Base-by-base conservation (phyloP, 2,113 vertebrate species). In the Ophiodon elongatus region DNA sequence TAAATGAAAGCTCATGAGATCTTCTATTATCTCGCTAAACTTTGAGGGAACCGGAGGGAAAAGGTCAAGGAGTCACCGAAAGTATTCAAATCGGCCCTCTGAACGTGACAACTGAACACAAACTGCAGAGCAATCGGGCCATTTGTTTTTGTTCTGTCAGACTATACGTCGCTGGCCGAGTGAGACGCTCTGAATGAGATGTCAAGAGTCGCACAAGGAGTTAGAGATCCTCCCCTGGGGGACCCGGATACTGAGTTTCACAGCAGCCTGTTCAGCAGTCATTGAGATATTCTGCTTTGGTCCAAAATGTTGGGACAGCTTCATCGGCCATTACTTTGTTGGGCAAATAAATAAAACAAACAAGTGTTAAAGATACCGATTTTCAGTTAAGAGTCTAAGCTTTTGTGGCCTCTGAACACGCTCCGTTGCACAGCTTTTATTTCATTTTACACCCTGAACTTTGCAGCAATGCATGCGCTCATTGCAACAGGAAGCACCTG, bases 161-260 rank as follows among this genome's bases (percentile, higher is more conserved):
- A 73, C 15, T 47, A 15, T 0, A 2, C 10, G 17, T 2, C 59
- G 8, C 47, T 47, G 23, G 4, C 37, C 2, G 64, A 56, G 65
- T 57, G 4, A 69, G 17, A 60, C 33, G 35, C 41, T 47, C 8
- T 56, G 5, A 33, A 23, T 29, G n/a, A 80, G 35, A 64, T 50
- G 67, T 66, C 25, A 59, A 19, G 25, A 19, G 45, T 56, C 37
- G 45, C 71, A 37, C 45, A 21, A 23, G 27, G 64, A 10, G 23
- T 54, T 56, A 31, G 8, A 52, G 29, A 63, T 52, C 6, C 3
- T 43, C 33, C 59, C 37, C 59, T 60, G 31, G 7, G 43, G 43
- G 63, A 79, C 52, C 43, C 33, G 63, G 31, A 67, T 5, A 23
- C 13, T 1, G 27, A n/a, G 17, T 80, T 75, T 64, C 29, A 59